Evolutionary conservation across 2,113 vertebrate species (phyloP).

Genomic region (Tinamus guttatus): DNA sequence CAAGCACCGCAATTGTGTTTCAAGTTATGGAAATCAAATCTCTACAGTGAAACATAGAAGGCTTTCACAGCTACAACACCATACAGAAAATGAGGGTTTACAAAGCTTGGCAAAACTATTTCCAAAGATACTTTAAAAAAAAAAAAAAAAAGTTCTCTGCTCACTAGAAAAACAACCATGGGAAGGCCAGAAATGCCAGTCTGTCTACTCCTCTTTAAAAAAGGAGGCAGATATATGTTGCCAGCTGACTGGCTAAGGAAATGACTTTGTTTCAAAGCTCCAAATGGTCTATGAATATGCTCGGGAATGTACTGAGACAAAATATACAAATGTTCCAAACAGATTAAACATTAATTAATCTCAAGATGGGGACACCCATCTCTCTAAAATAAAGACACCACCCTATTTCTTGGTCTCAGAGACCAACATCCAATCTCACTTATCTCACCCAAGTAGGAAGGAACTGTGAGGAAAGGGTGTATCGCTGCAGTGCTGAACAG

Average conservation of each 20-base stretch:
- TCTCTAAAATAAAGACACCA: conserved; percentile 27
- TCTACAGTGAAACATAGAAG: neutral
- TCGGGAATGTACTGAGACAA: conserved; percentile 11
- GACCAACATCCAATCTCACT: neutral
- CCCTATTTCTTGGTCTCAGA: conserved; percentile 5
- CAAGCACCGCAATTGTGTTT: neutral
- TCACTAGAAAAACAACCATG: neutral
- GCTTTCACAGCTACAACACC: neutral
- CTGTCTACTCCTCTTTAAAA: neutral
- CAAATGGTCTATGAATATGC: neutral
- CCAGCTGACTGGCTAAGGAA: neutral
- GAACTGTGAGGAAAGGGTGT: conserved; percentile 60
- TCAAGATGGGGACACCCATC: neutral
- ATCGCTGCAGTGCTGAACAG: conserved; percentile 3
- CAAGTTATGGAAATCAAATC: neutral
- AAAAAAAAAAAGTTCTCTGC: neutral
- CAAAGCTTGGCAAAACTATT: neutral
- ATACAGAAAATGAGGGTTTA: neutral
- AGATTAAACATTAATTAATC: conserved; percentile 59
- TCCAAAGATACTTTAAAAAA: neutral
- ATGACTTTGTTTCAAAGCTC: neutral
- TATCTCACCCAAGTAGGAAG: conserved; percentile 58
- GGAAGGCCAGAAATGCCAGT: rapidly evolving
- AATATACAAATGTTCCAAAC: conserved; percentile 36
- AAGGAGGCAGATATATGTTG: neutral